Evolutionary conservation across 2,113 vertebrate species (phyloP), one percentile per base, ranked within the genome.

Genomic region (Grus americana): DNA sequence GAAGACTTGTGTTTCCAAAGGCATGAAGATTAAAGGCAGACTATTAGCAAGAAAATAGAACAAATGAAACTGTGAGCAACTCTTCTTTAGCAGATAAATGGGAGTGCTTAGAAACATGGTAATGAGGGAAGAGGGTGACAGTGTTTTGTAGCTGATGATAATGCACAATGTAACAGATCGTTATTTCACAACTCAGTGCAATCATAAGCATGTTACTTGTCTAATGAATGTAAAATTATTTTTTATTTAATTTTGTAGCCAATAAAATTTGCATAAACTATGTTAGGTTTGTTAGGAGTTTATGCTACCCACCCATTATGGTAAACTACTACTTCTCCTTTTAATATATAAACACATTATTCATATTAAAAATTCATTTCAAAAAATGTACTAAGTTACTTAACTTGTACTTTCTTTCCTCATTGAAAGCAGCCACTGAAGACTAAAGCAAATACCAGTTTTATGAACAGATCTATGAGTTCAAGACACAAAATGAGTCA

Each of bases 191-290:
- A 29, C 32, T 65, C 44, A n/a, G 34, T 89, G 44, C 65, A 68
- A 44, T 79, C 4, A 4, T 62, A 74, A 92, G 34, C 50, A 29
- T 27, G 15, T 66, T 71, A 55, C 34, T 81, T 89, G 32, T 81
- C 57, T 83, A 91, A 87, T 86, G 76, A 94, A 86, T 62, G 57
- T 52, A 54, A 94, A 90, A 88, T 63, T 58, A 57, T 68, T 79
- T 92, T 72, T 72, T 87, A 62, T 75, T 93, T 82, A 49, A 76
- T 88, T 95, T 92, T 88, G 42, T 70, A 80, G 21, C 30, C 0
- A 79, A 63, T 86, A 86, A 63, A 66, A 83, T 52, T 79, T 90
- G 23, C n/a, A 40, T 63, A 40, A 95, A n/a, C 6, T 32, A 3
- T 52, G 10, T 57, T 86, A 70, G 21, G 6, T 80, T 84, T 86